Evolutionary conservation across 2,888 invertebrate species (phyloP).

Genomic region (Sinodicranocentrus sp.): DNA sequence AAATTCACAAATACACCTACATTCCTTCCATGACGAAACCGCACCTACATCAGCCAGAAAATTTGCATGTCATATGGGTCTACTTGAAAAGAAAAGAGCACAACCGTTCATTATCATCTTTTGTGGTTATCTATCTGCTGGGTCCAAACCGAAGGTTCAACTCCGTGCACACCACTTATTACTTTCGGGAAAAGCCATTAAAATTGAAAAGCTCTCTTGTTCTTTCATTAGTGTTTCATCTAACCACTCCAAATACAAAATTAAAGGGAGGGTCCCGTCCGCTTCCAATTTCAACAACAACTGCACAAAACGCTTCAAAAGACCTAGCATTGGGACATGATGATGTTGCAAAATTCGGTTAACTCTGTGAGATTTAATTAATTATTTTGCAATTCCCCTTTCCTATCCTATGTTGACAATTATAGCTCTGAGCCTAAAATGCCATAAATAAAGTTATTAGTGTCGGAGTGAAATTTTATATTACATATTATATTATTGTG

Average conservation of each 20-base stretch:
- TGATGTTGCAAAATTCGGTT: no score
- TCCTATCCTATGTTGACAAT: no score
- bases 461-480: no score
- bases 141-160: background rate
- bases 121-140: background rate
- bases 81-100: background rate
- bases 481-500: no score
- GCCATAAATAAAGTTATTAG: no score
- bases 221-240: constrained; percentile 21
- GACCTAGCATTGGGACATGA: no score
- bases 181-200: constrained; percentile 29
- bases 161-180: constrained; percentile 12
- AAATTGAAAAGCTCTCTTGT: constrained; percentile 28
- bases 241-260: background rate
- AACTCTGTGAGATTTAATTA: no score
- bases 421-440: no score
- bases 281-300: no score
- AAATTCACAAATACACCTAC: constrained; percentile 20
- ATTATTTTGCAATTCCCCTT: no score
- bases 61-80: background rate
- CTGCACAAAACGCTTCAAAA: no score
- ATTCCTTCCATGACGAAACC: constrained; percentile 9
- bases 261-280: no score
- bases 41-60: background rate
- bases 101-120: background rate